Conservation (phyloP, 92 coral and sea anemone genomes). For the Plumapathes pennacea region DNA sequence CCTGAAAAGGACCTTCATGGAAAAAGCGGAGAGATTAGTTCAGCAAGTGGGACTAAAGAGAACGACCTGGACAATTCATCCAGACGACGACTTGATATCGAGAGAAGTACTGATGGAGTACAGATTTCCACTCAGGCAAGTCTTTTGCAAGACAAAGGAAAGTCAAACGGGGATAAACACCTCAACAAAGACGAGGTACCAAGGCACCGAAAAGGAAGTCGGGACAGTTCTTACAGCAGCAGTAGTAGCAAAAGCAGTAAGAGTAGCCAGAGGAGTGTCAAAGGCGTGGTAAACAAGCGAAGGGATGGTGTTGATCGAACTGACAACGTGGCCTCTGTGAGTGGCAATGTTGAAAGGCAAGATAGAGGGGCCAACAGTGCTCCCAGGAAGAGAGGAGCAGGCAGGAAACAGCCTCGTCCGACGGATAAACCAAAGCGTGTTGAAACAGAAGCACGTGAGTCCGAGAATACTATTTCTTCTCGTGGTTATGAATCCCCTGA, state of each 20-base stretch:
- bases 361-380: slow-evolving; percentile 5
- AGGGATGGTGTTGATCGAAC: background rate
- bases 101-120: too few relatives aligned
- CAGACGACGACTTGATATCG: too few relatives aligned
- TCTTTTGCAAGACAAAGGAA: too few relatives aligned
- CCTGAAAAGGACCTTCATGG: too few relatives aligned
- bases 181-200: slow-evolving; percentile 24
- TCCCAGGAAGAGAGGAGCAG: background rate
- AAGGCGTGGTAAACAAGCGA: too few relatives aligned
- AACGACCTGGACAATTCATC: too few relatives aligned
- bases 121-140: too few relatives aligned
- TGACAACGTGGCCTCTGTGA: background rate
- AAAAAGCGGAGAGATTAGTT: too few relatives aligned
- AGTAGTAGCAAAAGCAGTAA: slow-evolving; percentile 83
- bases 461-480: too few relatives aligned
- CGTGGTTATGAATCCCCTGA: too few relatives aligned
- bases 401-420: too few relatives aligned
- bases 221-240: slow-evolving; percentile 72
- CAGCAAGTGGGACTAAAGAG: too few relatives aligned
- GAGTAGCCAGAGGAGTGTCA: slow-evolving; percentile 72
- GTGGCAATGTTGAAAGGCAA: slow-evolving; percentile 1
- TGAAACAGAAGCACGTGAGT: background rate
- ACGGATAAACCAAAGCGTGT: background rate
- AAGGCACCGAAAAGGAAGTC: slow-evolving; percentile 41
- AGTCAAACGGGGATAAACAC: slow-evolving; percentile 57